These are phyloP conservation scores for Chanos chanos DNA, from an alignment of 2,797 vertebrate genomes.

Conservation along the genomic window DNA sequence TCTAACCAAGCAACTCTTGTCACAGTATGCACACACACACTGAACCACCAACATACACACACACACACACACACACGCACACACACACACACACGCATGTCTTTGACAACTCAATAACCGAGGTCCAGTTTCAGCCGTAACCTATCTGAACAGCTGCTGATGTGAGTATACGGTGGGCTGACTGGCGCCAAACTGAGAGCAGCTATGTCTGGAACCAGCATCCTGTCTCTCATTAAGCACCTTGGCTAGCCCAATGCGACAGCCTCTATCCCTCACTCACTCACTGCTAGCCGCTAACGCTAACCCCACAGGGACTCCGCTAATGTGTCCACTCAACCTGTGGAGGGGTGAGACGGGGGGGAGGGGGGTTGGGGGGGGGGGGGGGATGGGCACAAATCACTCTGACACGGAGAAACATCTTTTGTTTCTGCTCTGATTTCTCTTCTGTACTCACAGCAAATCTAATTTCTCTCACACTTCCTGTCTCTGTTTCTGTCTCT, in stretches of 20 bases:
- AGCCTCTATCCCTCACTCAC: slow-evolving; percentile 34
- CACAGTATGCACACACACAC: too few species aligned
- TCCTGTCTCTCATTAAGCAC: slow-evolving; percentile 28
- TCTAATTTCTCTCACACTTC: background rate
- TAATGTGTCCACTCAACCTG: slow-evolving; percentile 26
- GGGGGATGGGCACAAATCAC: too few species aligned
- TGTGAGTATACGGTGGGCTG: slow-evolving; percentile 27
- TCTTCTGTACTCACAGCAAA: background rate
- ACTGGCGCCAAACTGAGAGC: slow-evolving; percentile 43
- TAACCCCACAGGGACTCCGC: slow-evolving; percentile 19
- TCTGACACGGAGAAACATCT: too few species aligned
- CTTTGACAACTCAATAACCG: slow-evolving; percentile 31
- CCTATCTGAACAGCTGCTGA: slow-evolving; percentile 27
- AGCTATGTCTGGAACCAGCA: slow-evolving; percentile 36
- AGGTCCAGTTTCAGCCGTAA: slow-evolving; percentile 41
- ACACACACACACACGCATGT: background rate
- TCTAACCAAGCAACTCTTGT: too few species aligned
- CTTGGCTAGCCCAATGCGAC: slow-evolving; percentile 15
- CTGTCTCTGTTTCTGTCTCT: background rate
- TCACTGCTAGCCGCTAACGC: slow-evolving; percentile 7
- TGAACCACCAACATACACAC: slow-evolving; percentile 11
- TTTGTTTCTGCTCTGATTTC: background rate
- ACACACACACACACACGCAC: slow-evolving; percentile 4
- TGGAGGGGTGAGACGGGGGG: background rate
- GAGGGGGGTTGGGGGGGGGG: background rate